Evolutionary conservation across 2,888 invertebrate genomes (phyloP).

Genomic region (Nineta flava): DNA sequence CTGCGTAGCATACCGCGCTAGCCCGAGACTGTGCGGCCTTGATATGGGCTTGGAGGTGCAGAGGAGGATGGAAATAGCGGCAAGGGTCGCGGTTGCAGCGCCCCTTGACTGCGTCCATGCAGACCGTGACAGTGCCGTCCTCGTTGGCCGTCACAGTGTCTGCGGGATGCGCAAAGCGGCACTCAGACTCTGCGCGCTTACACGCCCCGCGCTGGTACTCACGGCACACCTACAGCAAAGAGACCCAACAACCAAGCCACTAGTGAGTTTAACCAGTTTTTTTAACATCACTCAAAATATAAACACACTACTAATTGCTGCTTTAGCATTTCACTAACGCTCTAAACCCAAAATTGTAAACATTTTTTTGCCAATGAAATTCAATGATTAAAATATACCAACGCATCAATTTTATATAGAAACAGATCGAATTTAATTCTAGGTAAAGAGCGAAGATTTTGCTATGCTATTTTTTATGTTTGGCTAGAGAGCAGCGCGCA

Average conservation of each 20-base stretch:
- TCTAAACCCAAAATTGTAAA: background rate
- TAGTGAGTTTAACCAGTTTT: slow-evolving; percentile 1
- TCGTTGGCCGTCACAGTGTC: slow-evolving; percentile 91
- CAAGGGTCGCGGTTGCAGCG: slow-evolving; percentile 98
- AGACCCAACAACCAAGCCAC: slow-evolving; percentile 19
- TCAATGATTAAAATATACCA: background rate
- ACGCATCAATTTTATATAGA: too few species aligned
- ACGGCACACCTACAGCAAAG: slow-evolving; percentile 79
- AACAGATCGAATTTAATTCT: background rate
- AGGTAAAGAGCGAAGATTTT: background rate
- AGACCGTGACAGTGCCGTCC: slow-evolving; percentile 98
- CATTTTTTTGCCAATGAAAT: background rate
- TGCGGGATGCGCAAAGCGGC: slow-evolving; percentile 98
- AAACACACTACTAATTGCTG: slow-evolving; percentile 11
- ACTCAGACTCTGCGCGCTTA: slow-evolving; percentile 94
- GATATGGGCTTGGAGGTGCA: slow-evolving; percentile 98
- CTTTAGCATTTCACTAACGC: slow-evolving; percentile 2
- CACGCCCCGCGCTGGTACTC: slow-evolving; percentile 98
- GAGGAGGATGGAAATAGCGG: slow-evolving; percentile 99
- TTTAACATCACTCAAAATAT: slow-evolving; percentile 13
- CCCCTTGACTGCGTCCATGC: slow-evolving; percentile 99
- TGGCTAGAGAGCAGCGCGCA: slow-evolving; percentile 5
- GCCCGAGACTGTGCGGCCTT: slow-evolving; percentile 92
- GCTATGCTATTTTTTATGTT: slow-evolving; percentile 5
- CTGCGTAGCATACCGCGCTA: slow-evolving; percentile 68